Base-by-base conservation (phyloP, 2,113 vertebrate genomes). In the Centropus bengalensis region DNA sequence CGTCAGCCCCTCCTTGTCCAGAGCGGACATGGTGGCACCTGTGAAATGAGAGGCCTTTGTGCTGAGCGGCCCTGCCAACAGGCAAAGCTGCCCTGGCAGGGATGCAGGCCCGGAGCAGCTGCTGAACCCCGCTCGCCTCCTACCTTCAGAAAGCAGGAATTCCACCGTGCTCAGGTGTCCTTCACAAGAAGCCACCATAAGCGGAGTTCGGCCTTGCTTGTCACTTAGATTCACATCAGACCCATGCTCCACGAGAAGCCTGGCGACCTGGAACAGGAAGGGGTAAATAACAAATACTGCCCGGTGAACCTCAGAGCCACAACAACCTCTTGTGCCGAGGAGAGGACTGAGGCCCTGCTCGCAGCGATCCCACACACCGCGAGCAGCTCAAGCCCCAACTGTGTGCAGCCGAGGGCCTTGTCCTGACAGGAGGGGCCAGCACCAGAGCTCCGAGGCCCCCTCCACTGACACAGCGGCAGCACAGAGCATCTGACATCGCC, bases 141-240 rank as follows among this genome's bases (percentile, higher is more conserved):
- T 97, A 99, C 99, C 99, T 99, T 99, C 98, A 11, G 98, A 98
- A 63, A 99, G 97, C 59, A 99, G 98, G 88, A 99, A 99, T 64
- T 99, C 98, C 30, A 99, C 99, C 0, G 99, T 99, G 95, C 97
- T 99, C 97, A 99, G 88, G 96, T 99, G 99, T 42, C 99, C 99
- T 97, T 99, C 99, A 44, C 99, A 99, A 49, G 99, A 98, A 10
- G 99, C 99, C 97, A 99, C 99, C 99, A 99, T 99, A 49, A 99
- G 98, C 4, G 99, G 98, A 4, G 99, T 99, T 87, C 99, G 98
- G 66, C 99, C 99, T 97, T 99, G 99, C 95, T 98, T 99, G 98
- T 99, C 99, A 22, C 98, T 99, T 58, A 98, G 79, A 83, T 99
- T 99, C 69, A 99, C 98, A 40, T 99, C 99, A 21, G 98, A 98